Evolutionary conservation across 30 jellyfish, hydroid and myxozoan species (phyloP).

Genomic region (Cassiopea xamachana): DNA sequence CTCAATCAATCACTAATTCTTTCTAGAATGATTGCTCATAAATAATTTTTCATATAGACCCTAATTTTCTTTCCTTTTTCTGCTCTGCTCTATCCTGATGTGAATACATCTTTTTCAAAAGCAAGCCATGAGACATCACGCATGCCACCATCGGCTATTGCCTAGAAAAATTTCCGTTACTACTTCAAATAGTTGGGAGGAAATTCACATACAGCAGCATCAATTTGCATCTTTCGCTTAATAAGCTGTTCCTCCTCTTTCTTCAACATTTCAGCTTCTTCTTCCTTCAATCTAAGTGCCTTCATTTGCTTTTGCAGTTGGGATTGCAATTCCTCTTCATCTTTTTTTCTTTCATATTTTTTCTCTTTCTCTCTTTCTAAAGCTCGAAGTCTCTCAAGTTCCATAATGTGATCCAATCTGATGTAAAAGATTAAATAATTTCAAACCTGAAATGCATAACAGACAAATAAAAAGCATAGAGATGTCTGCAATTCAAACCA

Average conservation of each 20-base stretch:
- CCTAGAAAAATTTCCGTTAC: background rate
- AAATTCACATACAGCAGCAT: constrained; percentile 67
- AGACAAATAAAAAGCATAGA: too few species aligned
- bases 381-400: constrained; percentile 51
- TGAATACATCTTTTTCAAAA: too few species aligned
- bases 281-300: constrained; percentile 74
- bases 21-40: too few species aligned
- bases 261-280: constrained; percentile 81
- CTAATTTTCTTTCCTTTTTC: too few species aligned
- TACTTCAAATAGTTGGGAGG: background rate
- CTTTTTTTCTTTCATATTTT: constrained; percentile 31
- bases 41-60: too few species aligned
- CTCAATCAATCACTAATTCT: too few species aligned
- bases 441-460: background rate
- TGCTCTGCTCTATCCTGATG: too few species aligned
- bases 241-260: constrained; percentile 75
- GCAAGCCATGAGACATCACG: background rate
- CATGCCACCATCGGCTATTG: background rate
- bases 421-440: background rate
- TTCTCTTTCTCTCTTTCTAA: constrained; percentile 63
- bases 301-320: constrained; percentile 77
- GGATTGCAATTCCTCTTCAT: constrained; percentile 38
- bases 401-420: constrained; percentile 75
- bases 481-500: too few species aligned
- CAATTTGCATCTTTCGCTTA: constrained; percentile 43